phyloP scores from a whole-genome alignment of 2,888 invertebrate species.

The Spodoptera picta region DNA sequence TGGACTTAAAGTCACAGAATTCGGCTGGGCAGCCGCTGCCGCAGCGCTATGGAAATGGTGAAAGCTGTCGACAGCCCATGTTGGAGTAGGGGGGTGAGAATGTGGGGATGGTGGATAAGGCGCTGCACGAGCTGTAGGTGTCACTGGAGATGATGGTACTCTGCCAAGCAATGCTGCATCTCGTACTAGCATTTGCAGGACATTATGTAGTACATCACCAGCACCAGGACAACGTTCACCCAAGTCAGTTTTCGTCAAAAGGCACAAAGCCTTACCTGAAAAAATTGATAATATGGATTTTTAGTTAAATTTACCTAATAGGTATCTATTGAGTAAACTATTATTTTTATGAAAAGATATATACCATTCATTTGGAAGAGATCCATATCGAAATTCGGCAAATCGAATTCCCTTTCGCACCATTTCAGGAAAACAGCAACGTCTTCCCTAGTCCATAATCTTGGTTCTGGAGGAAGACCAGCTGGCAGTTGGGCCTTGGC shows the following conservation, averaged over 20 bases:
- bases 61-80: slow-evolving; percentile 90
- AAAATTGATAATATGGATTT: slow-evolving; percentile 25
- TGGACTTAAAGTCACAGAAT: slow-evolving; percentile 96
- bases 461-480: slow-evolving; percentile 95
- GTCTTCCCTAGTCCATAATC: slow-evolving; percentile 97
- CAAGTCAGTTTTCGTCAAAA: slow-evolving; percentile 96
- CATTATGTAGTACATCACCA: slow-evolving; percentile 98
- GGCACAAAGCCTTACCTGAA: slow-evolving; percentile 96
- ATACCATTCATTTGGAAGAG: slow-evolving; percentile 98
- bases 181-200: slow-evolving; percentile 95
- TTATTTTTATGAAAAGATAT: slow-evolving; percentile 36
- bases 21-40: slow-evolving; percentile 90
- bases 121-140: slow-evolving; percentile 92
- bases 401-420: slow-evolving; percentile 97
- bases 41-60: slow-evolving; percentile 91
- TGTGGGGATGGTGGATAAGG: slow-evolving; percentile 93
- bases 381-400: slow-evolving; percentile 97
- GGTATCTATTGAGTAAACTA: too few species aligned
- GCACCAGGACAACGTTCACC: slow-evolving; percentile 97
- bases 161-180: slow-evolving; percentile 94
- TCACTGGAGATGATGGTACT: slow-evolving; percentile 94
- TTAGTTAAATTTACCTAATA: neutral
- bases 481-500: slow-evolving; percentile 96
- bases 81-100: slow-evolving; percentile 94
- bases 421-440: slow-evolving; percentile 95